phyloP scores from a whole-genome alignment of 37 sponge, comb jelly and placozoan species.

The Eunapius fragilis region DNA sequence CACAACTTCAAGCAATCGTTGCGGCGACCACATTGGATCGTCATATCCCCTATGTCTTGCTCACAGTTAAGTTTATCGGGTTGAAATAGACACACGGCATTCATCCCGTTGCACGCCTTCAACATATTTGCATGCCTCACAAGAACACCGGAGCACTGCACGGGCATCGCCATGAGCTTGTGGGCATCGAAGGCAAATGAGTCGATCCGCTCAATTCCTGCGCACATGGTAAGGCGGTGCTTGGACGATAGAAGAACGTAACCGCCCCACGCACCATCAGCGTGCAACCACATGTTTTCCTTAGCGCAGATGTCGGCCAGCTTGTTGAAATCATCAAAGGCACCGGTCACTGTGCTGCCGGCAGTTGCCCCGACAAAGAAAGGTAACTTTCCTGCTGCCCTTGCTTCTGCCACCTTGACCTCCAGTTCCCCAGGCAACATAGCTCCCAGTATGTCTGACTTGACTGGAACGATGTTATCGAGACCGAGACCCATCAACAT shows the following conservation, averaged over 20 bases:
- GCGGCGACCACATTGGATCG: constrained; percentile 90
- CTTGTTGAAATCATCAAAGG: constrained; percentile 81
- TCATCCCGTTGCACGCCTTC: constrained; percentile 32
- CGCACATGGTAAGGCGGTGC: constrained; percentile 40
- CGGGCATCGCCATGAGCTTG: constrained; percentile 6
- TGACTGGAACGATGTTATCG: constrained; percentile 75
- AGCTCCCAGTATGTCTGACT: constrained; percentile 73
- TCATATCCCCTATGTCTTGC: constrained; percentile 86
- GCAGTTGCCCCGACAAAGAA: constrained; percentile 82
- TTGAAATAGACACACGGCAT: constrained; percentile 81
- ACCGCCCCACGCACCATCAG: constrained; percentile 90
- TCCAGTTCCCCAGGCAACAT: constrained; percentile 74
- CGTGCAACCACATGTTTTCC: constrained; percentile 88
- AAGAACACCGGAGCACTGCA: constrained; percentile 21
- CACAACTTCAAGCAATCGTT: constrained; percentile 85
- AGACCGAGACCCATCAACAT: constrained; percentile 92
- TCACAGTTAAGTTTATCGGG: constrained; percentile 85
- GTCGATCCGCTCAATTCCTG: constrained; percentile 27
- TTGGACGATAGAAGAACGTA: constrained; percentile 58
- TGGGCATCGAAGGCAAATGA: neutral
- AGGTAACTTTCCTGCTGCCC: constrained; percentile 46
- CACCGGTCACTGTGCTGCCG: constrained; percentile 88
- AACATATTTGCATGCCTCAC: constrained; percentile 32
- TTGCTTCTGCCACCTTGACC: constrained; percentile 25
- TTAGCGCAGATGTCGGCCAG: constrained; percentile 86